Percentiles rank a stretch among this genome's conserved stretches.
Conservation (phyloP, 2,888 invertebrate species). For the Galeruca laticollis region DNA sequence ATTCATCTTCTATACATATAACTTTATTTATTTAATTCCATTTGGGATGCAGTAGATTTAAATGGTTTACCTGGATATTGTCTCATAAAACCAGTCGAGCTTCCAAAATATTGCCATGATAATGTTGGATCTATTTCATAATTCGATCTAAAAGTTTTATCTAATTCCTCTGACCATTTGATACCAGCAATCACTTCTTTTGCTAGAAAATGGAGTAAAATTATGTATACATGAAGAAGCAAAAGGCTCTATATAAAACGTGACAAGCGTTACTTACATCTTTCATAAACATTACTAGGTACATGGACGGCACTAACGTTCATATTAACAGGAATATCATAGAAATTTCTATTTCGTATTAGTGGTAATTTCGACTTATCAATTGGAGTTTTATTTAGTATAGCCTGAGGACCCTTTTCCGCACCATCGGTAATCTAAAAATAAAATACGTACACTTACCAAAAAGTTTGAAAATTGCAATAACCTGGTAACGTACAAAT, state of each 20-base stretch:
- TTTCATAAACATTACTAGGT: constrained; percentile 94
- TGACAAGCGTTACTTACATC: constrained; percentile 72
- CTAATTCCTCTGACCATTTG: constrained; percentile 94
- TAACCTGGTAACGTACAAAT: too few species aligned
- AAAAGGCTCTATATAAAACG: not conserved
- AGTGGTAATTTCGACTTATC: constrained; percentile 71
- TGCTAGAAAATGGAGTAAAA: constrained; percentile 72
- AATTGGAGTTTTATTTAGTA: constrained; percentile 68
- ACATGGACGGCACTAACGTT: constrained; percentile 92
- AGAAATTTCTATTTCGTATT: constrained; percentile 81
- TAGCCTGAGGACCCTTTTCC: constrained; percentile 64
- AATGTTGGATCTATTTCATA: constrained; percentile 87
- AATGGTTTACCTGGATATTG: constrained; percentile 86
- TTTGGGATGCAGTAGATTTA: not conserved
- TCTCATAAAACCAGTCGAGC: constrained; percentile 96
- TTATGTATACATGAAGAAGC: not conserved
- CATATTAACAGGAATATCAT: constrained; percentile 80
- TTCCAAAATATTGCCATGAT: constrained; percentile 99
- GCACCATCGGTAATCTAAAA: constrained; percentile 59
- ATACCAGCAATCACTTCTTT: constrained; percentile 91
- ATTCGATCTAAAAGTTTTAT: constrained; percentile 89
- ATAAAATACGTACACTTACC: too few species aligned
- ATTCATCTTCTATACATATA: too few species aligned
- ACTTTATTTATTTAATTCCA: too few species aligned
- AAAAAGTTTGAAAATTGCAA: too few species aligned